Percentiles rank a stretch among this genome's conserved stretches.
phyloP scores from a whole-genome alignment of 2,113 vertebrate genomes.

The Puffinus mauretanicus region DNA sequence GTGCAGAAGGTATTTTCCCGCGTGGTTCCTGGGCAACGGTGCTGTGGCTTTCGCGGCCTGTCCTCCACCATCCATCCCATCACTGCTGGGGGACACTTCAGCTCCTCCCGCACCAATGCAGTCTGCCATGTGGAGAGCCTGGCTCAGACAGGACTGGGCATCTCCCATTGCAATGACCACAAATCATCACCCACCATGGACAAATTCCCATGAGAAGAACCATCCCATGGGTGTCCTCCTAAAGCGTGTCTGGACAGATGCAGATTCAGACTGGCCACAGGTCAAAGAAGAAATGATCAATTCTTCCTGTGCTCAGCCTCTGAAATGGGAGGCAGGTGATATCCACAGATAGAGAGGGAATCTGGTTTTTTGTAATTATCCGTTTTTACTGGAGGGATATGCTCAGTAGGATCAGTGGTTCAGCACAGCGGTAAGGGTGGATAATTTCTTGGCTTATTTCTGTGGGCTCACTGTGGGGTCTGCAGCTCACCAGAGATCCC shows the following conservation, averaged over 20 bases:
- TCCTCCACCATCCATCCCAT: rapidly evolving
- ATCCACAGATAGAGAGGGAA: not conserved
- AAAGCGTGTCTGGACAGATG: rapidly evolving
- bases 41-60: not conserved
- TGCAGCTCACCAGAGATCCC: not conserved
- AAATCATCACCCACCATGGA: rapidly evolving
- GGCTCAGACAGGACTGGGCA: not conserved
- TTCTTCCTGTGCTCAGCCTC: not conserved
- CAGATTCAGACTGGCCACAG: not conserved
- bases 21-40: not conserved
- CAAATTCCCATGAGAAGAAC: not conserved
- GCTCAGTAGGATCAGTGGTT: not conserved
- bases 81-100: not conserved
- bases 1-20: not conserved
- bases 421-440: not conserved
- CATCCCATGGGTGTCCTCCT: rapidly evolving
- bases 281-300: not conserved
- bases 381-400: not conserved
- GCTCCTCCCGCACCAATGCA: not conserved
- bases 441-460: not conserved
- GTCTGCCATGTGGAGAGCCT: not conserved
- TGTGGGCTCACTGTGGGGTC: not conserved
- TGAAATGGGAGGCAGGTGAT: not conserved
- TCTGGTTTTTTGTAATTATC: not conserved
- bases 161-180: rapidly evolving